Percentiles rank a stretch among this genome's conserved stretches.
Evolutionary conservation across 2,113 vertebrate genomes (phyloP).

Genomic region (Sceloporus tristichus): DNA sequence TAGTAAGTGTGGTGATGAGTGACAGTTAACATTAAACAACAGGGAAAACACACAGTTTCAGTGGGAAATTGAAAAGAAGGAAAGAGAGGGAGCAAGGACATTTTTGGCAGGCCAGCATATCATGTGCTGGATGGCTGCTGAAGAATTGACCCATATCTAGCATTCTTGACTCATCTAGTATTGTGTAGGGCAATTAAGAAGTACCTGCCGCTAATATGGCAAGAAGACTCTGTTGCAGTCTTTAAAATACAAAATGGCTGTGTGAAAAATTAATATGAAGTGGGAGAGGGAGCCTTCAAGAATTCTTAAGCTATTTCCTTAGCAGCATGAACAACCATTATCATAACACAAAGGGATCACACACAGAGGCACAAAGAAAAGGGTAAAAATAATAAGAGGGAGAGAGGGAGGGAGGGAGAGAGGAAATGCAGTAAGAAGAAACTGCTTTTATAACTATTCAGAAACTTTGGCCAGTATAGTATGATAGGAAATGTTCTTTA

Average conservation of each 20-base stretch:
- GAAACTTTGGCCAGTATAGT: not conserved
- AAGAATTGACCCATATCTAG: not conserved
- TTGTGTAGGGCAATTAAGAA: slow-evolving; percentile 23
- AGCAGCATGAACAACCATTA: slow-evolving; percentile 41
- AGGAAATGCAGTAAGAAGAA: not conserved
- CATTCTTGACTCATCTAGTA: not conserved
- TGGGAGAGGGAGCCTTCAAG: slow-evolving; percentile 36
- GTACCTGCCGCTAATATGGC: not conserved
- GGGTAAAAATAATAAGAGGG: slow-evolving; percentile 17
- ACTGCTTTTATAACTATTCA: not conserved
- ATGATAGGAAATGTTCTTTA: not conserved
- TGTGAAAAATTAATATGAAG: slow-evolving; percentile 44
- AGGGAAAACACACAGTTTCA: not conserved
- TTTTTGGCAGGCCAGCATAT: not conserved
- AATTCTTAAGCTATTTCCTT: slow-evolving; percentile 32
- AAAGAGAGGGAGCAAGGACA: not conserved
- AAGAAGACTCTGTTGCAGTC: not conserved
- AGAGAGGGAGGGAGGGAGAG: not conserved
- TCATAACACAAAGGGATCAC: slow-evolving; percentile 18
- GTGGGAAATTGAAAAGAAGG: not conserved
- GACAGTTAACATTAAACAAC: not conserved
- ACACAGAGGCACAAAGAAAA: slow-evolving; percentile 26
- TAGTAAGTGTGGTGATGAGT: rapidly evolving
- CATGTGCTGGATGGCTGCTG: not conserved
- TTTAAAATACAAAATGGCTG: not conserved